Conservation (phyloP, 2,113 vertebrate genomes). For the Ariopsis seemanni region DNA sequence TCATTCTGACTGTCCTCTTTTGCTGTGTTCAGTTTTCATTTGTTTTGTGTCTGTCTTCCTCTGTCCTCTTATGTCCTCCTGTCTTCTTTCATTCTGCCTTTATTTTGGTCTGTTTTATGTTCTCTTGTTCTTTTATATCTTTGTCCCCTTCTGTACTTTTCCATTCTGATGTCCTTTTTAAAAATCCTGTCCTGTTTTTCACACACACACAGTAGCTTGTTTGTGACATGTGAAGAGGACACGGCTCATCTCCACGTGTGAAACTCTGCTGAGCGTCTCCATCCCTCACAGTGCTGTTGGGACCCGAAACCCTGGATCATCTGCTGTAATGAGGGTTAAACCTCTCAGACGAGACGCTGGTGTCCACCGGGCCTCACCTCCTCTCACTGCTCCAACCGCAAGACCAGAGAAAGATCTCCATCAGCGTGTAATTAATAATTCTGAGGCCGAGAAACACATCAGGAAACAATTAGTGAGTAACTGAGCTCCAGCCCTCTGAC, state of each 20-base stretch:
- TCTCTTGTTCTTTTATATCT: background rate
- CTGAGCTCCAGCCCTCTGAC: no score
- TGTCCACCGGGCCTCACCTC: slow-evolving; percentile 53
- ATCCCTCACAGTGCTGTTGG: slow-evolving; percentile 12
- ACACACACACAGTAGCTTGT: slow-evolving; percentile 27
- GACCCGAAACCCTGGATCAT: slow-evolving; percentile 27
- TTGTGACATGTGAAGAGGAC: slow-evolving; percentile 21
- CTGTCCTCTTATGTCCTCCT: background rate
- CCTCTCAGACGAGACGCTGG: slow-evolving; percentile 56
- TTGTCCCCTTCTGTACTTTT: background rate
- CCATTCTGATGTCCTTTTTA: background rate
- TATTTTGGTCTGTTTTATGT: background rate
- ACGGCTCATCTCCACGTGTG: no score
- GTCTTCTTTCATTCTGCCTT: background rate
- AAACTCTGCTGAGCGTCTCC: slow-evolving; percentile 39
- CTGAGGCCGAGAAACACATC: slow-evolving; percentile 62
- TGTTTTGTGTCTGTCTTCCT: no score
- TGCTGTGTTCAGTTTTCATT: no score
- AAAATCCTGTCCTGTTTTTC: background rate
- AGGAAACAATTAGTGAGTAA: slow-evolving; percentile 65
- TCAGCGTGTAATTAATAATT: slow-evolving; percentile 75
- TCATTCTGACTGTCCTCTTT: background rate
- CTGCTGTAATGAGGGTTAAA: slow-evolving; percentile 56
- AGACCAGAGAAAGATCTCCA: slow-evolving; percentile 60
- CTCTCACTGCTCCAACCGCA: slow-evolving; percentile 57